These are phyloP conservation scores for Denticeps clupeoides DNA, from an alignment of 2,797 vertebrate species.

Conservation along the genomic window DNA sequence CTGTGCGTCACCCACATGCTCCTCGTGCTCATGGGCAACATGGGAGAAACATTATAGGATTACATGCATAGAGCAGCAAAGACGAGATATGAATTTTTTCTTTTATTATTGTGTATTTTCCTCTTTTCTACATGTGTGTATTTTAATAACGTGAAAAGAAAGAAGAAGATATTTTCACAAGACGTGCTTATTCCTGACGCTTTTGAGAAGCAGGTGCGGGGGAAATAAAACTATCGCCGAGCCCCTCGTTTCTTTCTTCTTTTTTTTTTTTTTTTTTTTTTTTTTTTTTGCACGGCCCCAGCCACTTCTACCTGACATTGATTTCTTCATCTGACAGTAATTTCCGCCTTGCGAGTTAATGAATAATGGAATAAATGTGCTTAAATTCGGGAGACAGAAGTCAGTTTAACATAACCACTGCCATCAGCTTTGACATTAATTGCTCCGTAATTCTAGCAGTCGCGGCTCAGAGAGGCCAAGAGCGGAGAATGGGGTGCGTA, in stretches of 20 bases:
- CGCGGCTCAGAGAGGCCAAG: constrained; percentile 17
- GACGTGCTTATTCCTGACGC: no score
- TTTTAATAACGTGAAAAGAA: no score
- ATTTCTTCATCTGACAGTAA: constrained; percentile 55
- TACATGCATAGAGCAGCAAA: no score
- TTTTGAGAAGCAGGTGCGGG: background rate
- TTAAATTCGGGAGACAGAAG: constrained; percentile 47
- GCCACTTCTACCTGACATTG: constrained; percentile 42
- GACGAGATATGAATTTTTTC: no score
- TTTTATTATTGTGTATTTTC: no score
- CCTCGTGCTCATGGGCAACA: no score
- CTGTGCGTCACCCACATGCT: no score
- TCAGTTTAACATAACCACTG: constrained; percentile 54
- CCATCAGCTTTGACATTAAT: constrained; percentile 53
- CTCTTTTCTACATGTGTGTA: no score
- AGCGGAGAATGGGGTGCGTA: constrained; percentile 18
- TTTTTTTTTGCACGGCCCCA: constrained; percentile 7
- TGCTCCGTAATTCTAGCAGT: constrained; percentile 51
- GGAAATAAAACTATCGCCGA: background rate
- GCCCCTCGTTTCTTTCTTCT: background rate
- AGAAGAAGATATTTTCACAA: background rate
- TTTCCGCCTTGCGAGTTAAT: constrained; percentile 47
- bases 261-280: background rate
- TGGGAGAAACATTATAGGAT: no score
- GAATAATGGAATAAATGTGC: constrained; percentile 53